A percentile compares a stretch with the other conserved stretches of the same genome.
These are phyloP conservation scores for Phanerotoma sp. DNA, from an alignment of 2,888 invertebrate genomes.

Conservation along the genomic window DNA sequence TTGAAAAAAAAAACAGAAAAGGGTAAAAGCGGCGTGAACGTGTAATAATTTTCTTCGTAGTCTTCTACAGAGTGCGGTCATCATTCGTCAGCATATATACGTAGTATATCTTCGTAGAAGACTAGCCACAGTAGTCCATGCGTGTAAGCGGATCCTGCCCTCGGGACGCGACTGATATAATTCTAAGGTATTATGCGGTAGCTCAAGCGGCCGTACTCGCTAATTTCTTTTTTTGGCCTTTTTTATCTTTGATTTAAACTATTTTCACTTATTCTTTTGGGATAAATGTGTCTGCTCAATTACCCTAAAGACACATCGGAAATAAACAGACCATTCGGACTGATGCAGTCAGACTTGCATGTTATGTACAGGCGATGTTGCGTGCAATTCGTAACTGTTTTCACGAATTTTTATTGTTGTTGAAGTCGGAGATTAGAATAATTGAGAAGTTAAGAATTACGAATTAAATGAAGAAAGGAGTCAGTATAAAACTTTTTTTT, in stretches of 20 bases:
- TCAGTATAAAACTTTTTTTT: too few relatives aligned
- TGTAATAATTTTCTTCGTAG: slow-evolving; percentile 12
- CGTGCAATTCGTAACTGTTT: too few relatives aligned
- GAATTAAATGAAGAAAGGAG: too few relatives aligned
- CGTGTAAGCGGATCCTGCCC: slow-evolving; percentile 41
- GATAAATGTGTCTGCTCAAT: too few relatives aligned
- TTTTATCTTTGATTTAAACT: slow-evolving; percentile 1
- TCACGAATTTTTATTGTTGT: too few relatives aligned
- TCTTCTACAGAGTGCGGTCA: not conserved
- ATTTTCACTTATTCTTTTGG: not conserved
- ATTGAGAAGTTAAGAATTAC: too few relatives aligned
- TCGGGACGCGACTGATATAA: slow-evolving; percentile 44
- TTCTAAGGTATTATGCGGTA: slow-evolving; percentile 47
- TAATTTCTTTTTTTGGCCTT: slow-evolving; percentile 5
- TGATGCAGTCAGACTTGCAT: too few relatives aligned
- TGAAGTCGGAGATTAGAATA: too few relatives aligned
- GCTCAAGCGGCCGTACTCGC: slow-evolving; percentile 18
- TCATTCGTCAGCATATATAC: not conserved
- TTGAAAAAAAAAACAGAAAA: not conserved
- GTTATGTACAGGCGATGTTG: too few relatives aligned
- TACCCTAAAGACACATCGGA: too few relatives aligned
- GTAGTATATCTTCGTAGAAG: not conserved
- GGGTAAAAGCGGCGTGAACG: not conserved
- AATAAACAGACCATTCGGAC: too few relatives aligned
- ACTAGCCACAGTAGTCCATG: slow-evolving; percentile 28